Conservation (phyloP, 1,140 invertebrate species). For the Aphelenchoides fujianensis region DNA sequence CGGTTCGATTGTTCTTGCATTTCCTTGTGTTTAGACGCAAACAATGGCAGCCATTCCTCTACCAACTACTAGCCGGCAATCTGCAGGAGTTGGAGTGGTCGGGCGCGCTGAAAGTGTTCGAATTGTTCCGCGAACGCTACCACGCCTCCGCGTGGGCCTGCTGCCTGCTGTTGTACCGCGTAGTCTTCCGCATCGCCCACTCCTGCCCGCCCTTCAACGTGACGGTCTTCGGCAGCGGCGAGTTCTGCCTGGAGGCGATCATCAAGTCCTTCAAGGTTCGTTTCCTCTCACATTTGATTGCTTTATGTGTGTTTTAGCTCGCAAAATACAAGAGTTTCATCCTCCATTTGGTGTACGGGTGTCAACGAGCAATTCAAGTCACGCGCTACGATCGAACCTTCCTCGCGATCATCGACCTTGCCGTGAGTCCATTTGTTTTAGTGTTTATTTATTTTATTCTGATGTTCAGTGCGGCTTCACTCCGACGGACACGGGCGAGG, state of each 20-base stretch:
- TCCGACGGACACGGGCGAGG: not conserved
- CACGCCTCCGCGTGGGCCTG: not conserved
- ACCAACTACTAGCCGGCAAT: not conserved
- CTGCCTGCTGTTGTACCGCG: not conserved
- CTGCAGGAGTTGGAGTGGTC: not conserved
- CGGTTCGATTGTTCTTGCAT: too few relatives aligned
- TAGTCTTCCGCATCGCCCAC: not conserved
- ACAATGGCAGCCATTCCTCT: not conserved
- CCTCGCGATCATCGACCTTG: not conserved
- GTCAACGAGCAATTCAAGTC: not conserved
- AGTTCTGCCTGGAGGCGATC: not conserved
- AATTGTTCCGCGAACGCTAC: not conserved
- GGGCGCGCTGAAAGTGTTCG: not conserved
- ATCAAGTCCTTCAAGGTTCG: not conserved
- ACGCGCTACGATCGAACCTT: not conserved
- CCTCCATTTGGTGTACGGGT: too few relatives aligned
- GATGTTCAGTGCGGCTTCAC: too few relatives aligned
- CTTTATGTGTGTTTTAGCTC: not conserved
- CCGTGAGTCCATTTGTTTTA: too few relatives aligned
- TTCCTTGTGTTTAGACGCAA: not conserved
- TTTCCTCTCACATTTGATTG: not conserved
- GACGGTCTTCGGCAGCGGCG: not conserved
- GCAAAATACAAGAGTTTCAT: too few relatives aligned
- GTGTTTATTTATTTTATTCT: too few relatives aligned
- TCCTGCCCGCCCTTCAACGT: not conserved